Evolutionary conservation across 2,888 invertebrate species (phyloP).

Genomic region (Matsumyia berberina): DNA sequence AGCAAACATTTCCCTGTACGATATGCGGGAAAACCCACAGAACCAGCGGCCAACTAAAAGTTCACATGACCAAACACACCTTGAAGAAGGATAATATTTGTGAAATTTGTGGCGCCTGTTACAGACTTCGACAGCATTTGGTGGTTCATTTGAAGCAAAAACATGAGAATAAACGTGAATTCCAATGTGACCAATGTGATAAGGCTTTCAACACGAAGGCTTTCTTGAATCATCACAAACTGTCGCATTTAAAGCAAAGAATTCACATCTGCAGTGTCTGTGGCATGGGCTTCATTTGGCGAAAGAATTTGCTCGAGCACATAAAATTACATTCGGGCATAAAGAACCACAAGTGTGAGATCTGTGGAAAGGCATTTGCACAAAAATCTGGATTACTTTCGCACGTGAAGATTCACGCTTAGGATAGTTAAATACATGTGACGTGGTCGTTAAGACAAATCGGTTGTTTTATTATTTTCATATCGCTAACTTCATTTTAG

Average conservation of each 20-base stretch:
- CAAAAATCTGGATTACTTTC: slow-evolving; percentile 77
- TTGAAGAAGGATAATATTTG: slow-evolving; percentile 47
- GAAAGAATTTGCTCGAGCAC: slow-evolving; percentile 81
- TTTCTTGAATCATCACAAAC: slow-evolving; percentile 80
- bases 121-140: slow-evolving; percentile 53
- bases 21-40: slow-evolving; percentile 52
- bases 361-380: slow-evolving; percentile 79
- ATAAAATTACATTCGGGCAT: slow-evolving; percentile 79
- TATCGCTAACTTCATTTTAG: no score
- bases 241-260: slow-evolving; percentile 78
- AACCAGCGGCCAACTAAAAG: slow-evolving; percentile 53
- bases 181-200: slow-evolving; percentile 78
- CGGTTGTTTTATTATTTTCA: background rate
- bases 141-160: slow-evolving; percentile 50
- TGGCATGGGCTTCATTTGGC: slow-evolving; percentile 79
- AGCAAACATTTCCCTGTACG: slow-evolving; percentile 31
- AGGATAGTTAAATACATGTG: slow-evolving; percentile 16
- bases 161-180: slow-evolving; percentile 81
- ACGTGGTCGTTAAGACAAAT: background rate
- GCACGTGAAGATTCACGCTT: slow-evolving; percentile 76
- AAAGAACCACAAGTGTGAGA: slow-evolving; percentile 78
- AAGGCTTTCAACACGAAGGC: slow-evolving; percentile 80
- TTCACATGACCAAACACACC: slow-evolving; percentile 55
- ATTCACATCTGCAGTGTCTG: slow-evolving; percentile 79
- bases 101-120: slow-evolving; percentile 57